Evolutionary conservation across 2,888 invertebrate genomes (phyloP), one percentile per base, ranked within the genome.

Genomic region (Eilema griseolum): DNA sequence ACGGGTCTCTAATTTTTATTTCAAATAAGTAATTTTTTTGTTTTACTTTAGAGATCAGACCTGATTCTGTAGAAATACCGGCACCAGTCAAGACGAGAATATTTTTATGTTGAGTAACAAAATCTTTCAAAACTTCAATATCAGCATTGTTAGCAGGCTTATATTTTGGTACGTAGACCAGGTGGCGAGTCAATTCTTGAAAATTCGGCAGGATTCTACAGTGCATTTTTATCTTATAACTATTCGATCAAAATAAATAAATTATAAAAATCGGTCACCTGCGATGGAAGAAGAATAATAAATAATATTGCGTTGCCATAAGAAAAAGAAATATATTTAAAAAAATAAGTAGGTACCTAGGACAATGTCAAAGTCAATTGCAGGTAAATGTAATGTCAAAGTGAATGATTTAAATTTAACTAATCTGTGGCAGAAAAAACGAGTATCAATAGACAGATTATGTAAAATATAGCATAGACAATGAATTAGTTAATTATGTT

Each of bases 21-120:
- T 20, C 1, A 46, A 20, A 46, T 52, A 52, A 52, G n/a, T 52
- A n/a, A n/a, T n/a, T 8, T n/a, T 52, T 52, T 20, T 4, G 0
- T 20, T 20, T 52, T 41, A 14, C 16, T 16, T 3, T 3, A n/a
- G 8, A 52, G 16, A 33, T 61, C 61, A 10, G 89, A 97, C 97
- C 97, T 87, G 98, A 98, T 96, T 99, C 99, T 2, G 99, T 99
- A 0, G 99, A 99, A 83, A 99, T 97, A 41, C 99, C 99, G 78
- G 99, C 99, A 20, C 99, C 99, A 67, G 98, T 98, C 61, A 99
- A 87, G 24, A 98, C 95, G 24, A 98, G 94, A 63, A 98, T 92
- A 82, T 96, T 96, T 11, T 95, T 85, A 68, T 96, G 90, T 59
- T 88, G 89, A 3, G 85, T 75, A 26, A 98, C 83, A 89, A 98